Evolutionary conservation across 2,113 vertebrate species (phyloP), one percentile per base, ranked within the genome.

Genomic region (Centrocercus urophasianus): DNA sequence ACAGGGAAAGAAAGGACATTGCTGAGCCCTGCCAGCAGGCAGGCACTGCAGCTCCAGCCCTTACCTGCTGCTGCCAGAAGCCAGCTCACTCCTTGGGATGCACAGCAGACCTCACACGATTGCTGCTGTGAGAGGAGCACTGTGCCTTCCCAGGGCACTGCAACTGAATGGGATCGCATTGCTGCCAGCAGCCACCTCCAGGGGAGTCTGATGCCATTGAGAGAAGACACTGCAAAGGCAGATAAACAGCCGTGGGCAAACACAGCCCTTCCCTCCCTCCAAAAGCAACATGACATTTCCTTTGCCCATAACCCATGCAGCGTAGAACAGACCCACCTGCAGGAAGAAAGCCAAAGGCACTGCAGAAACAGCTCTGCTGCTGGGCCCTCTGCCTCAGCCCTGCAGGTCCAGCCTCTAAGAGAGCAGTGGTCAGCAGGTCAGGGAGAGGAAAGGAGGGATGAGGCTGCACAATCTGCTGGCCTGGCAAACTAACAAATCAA

Each of bases 71-170:
- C 76, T 38, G 14, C 0, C 14, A 16, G 69, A 42, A 63, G 65
- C 67, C 42, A 60, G 86, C 0, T 0, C 6, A 0, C 11, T 40
- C 50, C 65, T 15, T 0, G 2, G 30, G 70, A 43, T 8, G 38
- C 4, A 7, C 24, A 60, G 81, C 78, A 54, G 61, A 74, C 22
- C 73, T 6, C 1, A 36, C 20, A 19, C n/a, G 42, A 63, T 78
- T 70, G 1, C 42, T 16, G 56, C 87, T 52, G 64, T 1, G 8
- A 80, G 89, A 8, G 24, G 19, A n/a, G 27, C 18, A 30, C 59
- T 75, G 80, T 10, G 17, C 24, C 34, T 16, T 13, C 45, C 22
- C 56, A 8, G 21, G 8, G 79, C 20, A 24, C 34, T 50, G 38
- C 70, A 76, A 1, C 1, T 15, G 80, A 77, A 28, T 1, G 4